A percentile compares a stretch with the other conserved stretches of the same genome.
Conservation (phyloP, 2,797 vertebrate species). For the Dendrocincla fuliginosa region DNA sequence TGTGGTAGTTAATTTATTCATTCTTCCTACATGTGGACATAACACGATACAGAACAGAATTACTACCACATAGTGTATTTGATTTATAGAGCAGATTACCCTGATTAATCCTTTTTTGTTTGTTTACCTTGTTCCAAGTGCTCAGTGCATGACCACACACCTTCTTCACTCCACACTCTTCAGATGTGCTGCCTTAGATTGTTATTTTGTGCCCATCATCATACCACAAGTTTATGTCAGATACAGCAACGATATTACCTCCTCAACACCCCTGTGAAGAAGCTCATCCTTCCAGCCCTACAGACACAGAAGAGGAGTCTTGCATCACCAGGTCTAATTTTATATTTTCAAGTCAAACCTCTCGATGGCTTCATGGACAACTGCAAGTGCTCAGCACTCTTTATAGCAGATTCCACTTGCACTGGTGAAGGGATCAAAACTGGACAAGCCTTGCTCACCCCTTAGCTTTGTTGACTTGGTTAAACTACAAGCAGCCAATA, state of each 20-base stretch:
- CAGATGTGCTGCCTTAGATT: background rate
- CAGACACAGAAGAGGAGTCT: background rate
- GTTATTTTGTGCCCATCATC: background rate
- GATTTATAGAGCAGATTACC: background rate
- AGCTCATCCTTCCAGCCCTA: background rate
- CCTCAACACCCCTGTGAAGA: background rate
- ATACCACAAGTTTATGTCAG: background rate
- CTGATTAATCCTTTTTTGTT: background rate
- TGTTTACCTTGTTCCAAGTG: background rate
- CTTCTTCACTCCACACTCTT: accelerated
- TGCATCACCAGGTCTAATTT: background rate
- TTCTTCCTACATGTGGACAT: background rate
- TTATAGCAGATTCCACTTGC: background rate
- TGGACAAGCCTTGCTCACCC: background rate
- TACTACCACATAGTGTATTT: background rate
- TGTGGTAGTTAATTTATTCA: background rate
- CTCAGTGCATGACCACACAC: background rate
- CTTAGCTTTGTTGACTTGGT: background rate
- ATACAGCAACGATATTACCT: background rate
- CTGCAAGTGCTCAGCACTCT: background rate
- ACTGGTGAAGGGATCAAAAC: accelerated
- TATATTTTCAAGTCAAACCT: background rate
- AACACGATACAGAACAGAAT: background rate
- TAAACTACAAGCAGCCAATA: background rate
- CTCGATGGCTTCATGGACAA: background rate